Conservation (phyloP, 1,140 invertebrate genomes). For the Helicoverpa armigera region DNA sequence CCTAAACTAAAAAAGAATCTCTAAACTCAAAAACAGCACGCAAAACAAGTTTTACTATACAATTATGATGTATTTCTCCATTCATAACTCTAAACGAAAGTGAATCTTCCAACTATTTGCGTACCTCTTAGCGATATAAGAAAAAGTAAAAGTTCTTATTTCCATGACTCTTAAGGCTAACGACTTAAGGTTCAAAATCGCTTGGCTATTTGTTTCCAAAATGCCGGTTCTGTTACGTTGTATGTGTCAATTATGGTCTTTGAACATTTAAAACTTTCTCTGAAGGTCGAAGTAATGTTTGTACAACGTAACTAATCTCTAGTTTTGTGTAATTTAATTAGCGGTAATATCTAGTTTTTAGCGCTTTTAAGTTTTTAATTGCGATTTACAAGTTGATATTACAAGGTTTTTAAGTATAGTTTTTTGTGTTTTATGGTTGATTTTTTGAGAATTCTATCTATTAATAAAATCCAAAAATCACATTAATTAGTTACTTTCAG, state of each 20-base stretch:
- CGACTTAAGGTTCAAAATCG: conserved; percentile 18
- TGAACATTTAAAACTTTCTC: conserved; percentile 39
- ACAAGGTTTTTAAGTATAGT: neutral
- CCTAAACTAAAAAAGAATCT: too few relatives aligned
- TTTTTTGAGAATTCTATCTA: too few relatives aligned
- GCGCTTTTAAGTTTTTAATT: neutral
- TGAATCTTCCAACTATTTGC: conserved; percentile 47
- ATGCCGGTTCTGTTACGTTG: conserved; percentile 38
- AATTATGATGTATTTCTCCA: neutral
- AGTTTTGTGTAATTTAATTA: conserved; percentile 18
- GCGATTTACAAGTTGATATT: neutral
- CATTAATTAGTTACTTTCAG: too few relatives aligned
- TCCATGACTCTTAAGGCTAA: neutral
- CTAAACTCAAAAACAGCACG: too few relatives aligned
- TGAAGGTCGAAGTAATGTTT: conserved; percentile 50
- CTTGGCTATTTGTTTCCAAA: neutral
- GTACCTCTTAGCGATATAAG: conserved; percentile 25
- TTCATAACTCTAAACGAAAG: conserved; percentile 40
- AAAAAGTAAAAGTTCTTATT: conserved; percentile 41
- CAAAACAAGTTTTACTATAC: neutral
- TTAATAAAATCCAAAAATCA: too few relatives aligned
- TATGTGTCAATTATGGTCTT: conserved; percentile 27
- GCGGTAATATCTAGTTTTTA: conserved; percentile 17
- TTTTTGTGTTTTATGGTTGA: neutral
- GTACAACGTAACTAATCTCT: conserved; percentile 24